Conservation (phyloP, 1,140 invertebrate genomes). For the Halotydeus destructor region DNA sequence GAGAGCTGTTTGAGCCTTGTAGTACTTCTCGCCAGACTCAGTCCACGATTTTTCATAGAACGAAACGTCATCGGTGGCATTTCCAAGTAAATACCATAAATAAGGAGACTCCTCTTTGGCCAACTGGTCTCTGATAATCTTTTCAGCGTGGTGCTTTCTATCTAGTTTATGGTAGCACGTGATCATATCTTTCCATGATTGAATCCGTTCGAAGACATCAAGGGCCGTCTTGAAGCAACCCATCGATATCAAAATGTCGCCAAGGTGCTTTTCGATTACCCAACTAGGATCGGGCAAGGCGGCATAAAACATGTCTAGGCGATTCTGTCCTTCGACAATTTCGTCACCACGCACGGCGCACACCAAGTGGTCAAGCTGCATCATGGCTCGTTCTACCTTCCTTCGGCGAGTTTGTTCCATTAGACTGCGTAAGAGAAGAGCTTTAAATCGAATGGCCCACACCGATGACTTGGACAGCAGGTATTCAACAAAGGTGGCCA, state of each 20-base stretch:
- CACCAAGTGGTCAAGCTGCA: conserved; percentile 54
- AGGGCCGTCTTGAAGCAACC: conserved; percentile 64
- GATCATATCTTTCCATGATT: conserved; percentile 83
- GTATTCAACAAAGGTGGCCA: conserved; percentile 39
- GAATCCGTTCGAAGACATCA: conserved; percentile 52
- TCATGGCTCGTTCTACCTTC: conserved; percentile 61
- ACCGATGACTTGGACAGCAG: conserved; percentile 23
- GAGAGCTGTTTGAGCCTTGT: conserved; percentile 56
- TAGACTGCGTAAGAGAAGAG: conserved; percentile 45
- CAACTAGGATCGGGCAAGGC: conserved; percentile 40
- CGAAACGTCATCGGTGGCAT: conserved; percentile 41
- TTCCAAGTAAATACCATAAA: conserved; percentile 69
- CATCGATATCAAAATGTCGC: conserved; percentile 49
- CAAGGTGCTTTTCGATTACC: conserved; percentile 49
- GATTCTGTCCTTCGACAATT: conserved; percentile 23
- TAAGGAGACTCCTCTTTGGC: conserved; percentile 56
- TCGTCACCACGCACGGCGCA: conserved; percentile 28
- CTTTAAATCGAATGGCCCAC: conserved; percentile 42
- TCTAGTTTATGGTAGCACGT: conserved; percentile 49
- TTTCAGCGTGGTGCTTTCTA: conserved; percentile 42
- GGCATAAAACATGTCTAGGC: conserved; percentile 29
- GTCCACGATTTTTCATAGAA: conserved; percentile 78
- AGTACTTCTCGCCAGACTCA: conserved; percentile 53
- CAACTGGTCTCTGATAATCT: conserved; percentile 61
- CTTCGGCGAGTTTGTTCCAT: conserved; percentile 50